These are phyloP conservation scores for Spea multiplicata DNA, from an alignment of 2,113 vertebrate genomes.

Conservation along the genomic window DNA sequence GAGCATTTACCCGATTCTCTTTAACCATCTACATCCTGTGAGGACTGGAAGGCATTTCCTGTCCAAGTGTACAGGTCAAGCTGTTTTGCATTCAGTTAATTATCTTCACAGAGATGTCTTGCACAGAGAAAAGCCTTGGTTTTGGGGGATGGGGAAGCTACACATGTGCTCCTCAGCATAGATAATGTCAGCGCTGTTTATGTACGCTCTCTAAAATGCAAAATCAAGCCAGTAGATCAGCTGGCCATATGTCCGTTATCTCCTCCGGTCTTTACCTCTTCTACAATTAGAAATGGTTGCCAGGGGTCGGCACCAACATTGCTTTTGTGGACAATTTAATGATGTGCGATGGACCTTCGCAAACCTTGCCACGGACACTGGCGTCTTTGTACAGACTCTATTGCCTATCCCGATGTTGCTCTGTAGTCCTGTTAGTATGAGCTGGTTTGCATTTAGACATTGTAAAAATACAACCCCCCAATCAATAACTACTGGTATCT, in stretches of 20 bases:
- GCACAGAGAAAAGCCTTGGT: slow-evolving; percentile 51
- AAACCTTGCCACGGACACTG: too few species aligned
- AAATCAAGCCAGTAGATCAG: neutral
- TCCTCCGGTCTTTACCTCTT: neutral
- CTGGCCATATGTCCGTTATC: slow-evolving; percentile 3
- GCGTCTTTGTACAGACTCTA: too few species aligned
- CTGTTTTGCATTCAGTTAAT: slow-evolving; percentile 62
- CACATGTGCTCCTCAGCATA: slow-evolving; percentile 51
- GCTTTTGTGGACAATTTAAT: too few species aligned
- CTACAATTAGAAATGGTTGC: too few species aligned
- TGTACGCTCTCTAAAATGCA: slow-evolving; percentile 54
- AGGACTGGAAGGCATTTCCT: slow-evolving; percentile 57
- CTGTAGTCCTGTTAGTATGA: too few species aligned
- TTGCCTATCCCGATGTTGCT: too few species aligned
- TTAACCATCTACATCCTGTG: slow-evolving; percentile 51
- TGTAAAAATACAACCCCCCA: too few species aligned
- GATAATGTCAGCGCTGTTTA: slow-evolving; percentile 58
- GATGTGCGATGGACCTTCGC: too few species aligned
- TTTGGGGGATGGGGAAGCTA: slow-evolving; percentile 56
- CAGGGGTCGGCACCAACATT: too few species aligned
- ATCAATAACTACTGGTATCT: too few species aligned
- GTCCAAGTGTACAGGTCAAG: slow-evolving; percentile 53
- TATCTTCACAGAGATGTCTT: slow-evolving; percentile 50
- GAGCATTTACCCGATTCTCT: neutral
- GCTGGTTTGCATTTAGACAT: too few species aligned